Evolutionary conservation across 92 coral and sea anemone species (phyloP).

Genomic region (Epizoanthus stellaris): DNA sequence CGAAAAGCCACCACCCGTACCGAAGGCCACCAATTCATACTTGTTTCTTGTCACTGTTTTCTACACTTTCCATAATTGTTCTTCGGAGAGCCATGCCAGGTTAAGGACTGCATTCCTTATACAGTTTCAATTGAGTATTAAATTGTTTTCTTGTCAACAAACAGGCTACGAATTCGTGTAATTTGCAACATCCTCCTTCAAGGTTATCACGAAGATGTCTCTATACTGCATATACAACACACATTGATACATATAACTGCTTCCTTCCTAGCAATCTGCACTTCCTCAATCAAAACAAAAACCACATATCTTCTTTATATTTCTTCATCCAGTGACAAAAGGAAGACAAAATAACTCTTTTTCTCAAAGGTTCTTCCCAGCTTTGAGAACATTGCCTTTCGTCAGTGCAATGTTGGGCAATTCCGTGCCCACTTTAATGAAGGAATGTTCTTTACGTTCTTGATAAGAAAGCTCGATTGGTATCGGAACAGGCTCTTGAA

Average conservation of each 20-base stretch:
- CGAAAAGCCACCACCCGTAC: no score
- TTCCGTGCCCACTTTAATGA: neutral
- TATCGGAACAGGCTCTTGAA: constrained; percentile 31
- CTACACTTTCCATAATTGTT: no score
- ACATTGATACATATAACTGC: neutral
- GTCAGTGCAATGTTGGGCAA: neutral
- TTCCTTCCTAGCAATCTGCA: constrained; percentile 19
- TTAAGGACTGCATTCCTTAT: constrained; percentile 1
- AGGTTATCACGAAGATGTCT: neutral
- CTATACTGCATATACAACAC: neutral
- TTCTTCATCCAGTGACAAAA: neutral
- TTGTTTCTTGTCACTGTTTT: no score
- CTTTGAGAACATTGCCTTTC: constrained; percentile 20
- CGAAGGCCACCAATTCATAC: no score
- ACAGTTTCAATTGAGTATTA: neutral
- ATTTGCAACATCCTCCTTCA: neutral
- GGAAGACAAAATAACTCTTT: neutral
- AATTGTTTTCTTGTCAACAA: constrained; percentile 12
- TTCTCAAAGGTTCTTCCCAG: neutral
- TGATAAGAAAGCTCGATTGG: constrained; percentile 20
- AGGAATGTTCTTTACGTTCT: constrained; percentile 6
- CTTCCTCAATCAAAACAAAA: constrained; percentile 23
- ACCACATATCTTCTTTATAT: neutral
- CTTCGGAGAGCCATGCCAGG: neutral
- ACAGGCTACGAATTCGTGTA: neutral